phyloP scores from a whole-genome alignment of 2,888 invertebrate genomes.

The Spilarctia lutea region DNA sequence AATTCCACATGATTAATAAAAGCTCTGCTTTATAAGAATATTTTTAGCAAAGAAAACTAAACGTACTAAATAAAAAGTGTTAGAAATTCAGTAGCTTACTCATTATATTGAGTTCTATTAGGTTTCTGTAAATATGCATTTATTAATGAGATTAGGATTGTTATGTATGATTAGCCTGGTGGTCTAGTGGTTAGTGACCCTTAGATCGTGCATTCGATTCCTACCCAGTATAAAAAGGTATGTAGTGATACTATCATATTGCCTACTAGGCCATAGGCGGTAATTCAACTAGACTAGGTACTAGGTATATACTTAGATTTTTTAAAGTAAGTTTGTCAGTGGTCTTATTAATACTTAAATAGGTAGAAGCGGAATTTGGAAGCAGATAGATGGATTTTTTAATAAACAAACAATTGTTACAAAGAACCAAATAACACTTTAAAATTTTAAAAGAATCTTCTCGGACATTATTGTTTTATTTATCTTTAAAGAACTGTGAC shows the following conservation, averaged over 20 bases:
- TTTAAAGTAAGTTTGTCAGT: not conserved
- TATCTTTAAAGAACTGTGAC: not conserved
- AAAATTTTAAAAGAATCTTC: not conserved
- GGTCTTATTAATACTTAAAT: not conserved
- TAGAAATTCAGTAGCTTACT: too few relatives aligned
- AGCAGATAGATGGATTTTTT: too few relatives aligned
- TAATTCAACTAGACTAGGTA: not conserved
- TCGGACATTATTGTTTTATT: not conserved
- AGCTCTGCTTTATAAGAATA: conserved; percentile 17
- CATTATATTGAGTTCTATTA: too few relatives aligned
- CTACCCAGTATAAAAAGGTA: not conserved
- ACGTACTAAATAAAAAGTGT: not conserved
- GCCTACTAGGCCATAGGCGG: not conserved
- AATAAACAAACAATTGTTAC: not conserved
- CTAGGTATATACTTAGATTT: too few relatives aligned
- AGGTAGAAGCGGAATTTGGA: too few relatives aligned
- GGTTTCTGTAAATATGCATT: not conserved
- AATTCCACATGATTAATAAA: conserved; percentile 37
- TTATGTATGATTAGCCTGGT: too few relatives aligned
- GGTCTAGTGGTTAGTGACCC: too few relatives aligned
- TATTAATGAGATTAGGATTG: not conserved
- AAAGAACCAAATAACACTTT: not conserved
- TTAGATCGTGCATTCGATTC: too few relatives aligned
- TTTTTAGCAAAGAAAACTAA: too few relatives aligned
- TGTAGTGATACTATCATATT: not conserved